Evolutionary conservation across 2,797 vertebrate species (phyloP).

Genomic region (Rhyacichthys aspro): DNA sequence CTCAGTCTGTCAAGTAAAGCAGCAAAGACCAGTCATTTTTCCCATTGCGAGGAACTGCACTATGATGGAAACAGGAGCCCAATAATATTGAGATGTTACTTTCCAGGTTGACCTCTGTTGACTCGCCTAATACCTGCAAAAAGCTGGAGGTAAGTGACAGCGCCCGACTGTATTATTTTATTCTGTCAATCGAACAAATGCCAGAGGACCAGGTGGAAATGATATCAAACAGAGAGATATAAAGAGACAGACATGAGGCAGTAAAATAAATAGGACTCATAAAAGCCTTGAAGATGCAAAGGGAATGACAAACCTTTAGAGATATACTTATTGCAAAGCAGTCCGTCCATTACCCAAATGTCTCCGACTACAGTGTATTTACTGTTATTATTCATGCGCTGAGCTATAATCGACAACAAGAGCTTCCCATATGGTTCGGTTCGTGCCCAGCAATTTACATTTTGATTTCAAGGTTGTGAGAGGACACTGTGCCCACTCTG

Average conservation of each 20-base stretch:
- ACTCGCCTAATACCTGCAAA: no score
- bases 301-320: conserved; percentile 17
- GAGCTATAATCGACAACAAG: conserved; percentile 13
- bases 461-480: conserved; percentile 7
- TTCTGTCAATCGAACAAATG: background rate
- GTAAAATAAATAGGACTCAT: background rate
- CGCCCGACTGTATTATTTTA: background rate
- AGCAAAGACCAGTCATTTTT: background rate
- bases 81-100: background rate
- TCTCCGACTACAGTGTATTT: conserved; percentile 22
- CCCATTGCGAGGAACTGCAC: background rate
- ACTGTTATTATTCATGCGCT: conserved; percentile 39
- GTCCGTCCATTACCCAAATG: conserved; percentile 36
- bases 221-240: background rate
- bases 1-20: no score
- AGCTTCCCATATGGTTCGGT: conserved; percentile 26
- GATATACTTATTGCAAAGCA: conserved; percentile 49
- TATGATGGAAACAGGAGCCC: background rate
- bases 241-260: background rate
- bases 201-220: background rate
- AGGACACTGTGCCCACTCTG: background rate
- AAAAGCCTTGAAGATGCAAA: background rate
- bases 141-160: no score
- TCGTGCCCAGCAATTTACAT: conserved; percentile 33
- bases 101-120: background rate